Evolutionary conservation across 2,113 vertebrate genomes (phyloP).

Genomic region (Beaufortia kweichowensis): DNA sequence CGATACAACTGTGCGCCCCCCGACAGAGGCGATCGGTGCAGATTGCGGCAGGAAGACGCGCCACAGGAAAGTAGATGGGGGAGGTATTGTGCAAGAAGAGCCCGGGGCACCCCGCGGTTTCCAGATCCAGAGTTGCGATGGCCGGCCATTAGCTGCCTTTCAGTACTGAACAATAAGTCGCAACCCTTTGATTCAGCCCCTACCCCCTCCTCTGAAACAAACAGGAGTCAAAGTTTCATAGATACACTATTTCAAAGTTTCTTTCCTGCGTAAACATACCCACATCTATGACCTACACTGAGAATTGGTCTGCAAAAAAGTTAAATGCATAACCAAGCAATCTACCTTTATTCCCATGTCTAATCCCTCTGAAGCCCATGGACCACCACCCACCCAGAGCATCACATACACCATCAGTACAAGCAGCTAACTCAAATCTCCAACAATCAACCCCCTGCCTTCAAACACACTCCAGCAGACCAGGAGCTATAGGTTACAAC

Average conservation of each 20-base stretch:
- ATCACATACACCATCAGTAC: conserved; percentile 22
- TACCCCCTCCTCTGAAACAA: conserved; percentile 63
- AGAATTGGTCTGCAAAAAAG: neutral
- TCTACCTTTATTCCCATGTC: neutral
- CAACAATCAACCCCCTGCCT: conserved; percentile 54
- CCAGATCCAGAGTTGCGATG: conserved; percentile 78
- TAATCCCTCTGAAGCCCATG: conserved; percentile 10
- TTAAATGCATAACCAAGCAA: neutral
- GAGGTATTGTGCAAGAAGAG: conserved; percentile 66
- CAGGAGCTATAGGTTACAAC: conserved; percentile 37
- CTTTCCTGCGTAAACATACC: neutral
- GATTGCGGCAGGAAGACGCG: conserved; percentile 79
- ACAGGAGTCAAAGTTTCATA: conserved; percentile 65
- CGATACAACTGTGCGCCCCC: conserved; percentile 63
- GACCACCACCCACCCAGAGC: conserved; percentile 7
- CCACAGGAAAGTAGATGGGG: conserved; percentile 70
- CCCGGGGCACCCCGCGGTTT: conserved; percentile 74
- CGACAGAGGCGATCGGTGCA: conserved; percentile 60
- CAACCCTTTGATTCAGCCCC: conserved; percentile 75
- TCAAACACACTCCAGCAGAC: conserved; percentile 48
- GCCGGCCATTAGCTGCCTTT: conserved; percentile 81
- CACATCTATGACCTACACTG: too few relatives aligned
- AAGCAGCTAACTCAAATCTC: conserved; percentile 15
- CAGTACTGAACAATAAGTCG: conserved; percentile 77
- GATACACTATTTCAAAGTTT: neutral